These are phyloP conservation scores for Linnaemya tessellans DNA, from an alignment of 2,888 invertebrate species.

Conservation along the genomic window DNA sequence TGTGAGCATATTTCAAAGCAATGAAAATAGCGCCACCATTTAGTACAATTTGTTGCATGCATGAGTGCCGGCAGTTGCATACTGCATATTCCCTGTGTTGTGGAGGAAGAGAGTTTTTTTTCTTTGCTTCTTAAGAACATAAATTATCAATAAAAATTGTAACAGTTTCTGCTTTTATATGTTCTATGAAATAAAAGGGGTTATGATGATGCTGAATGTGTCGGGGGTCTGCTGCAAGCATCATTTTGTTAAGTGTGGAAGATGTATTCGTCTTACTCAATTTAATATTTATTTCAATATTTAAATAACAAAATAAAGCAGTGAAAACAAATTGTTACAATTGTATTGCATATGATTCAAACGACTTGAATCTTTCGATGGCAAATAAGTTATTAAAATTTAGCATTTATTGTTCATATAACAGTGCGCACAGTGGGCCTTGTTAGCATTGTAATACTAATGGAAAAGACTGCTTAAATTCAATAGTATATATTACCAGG, in stretches of 20 bases:
- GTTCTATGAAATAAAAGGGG: constrained; percentile 16
- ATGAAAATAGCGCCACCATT: constrained; percentile 55
- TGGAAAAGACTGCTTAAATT: no score
- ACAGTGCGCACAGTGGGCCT: no score
- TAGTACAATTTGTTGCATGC: constrained; percentile 58
- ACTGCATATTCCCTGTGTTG: neutral
- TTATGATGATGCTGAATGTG: neutral
- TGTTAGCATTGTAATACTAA: no score
- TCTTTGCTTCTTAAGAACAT: constrained; percentile 19
- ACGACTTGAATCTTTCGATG: no score
- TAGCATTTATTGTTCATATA: no score
- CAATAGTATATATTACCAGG: no score
- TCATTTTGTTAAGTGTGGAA: constrained; percentile 3
- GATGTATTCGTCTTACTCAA: constrained; percentile 43
- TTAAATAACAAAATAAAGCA: neutral
- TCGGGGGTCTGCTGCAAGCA: neutral
- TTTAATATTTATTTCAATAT: constrained; percentile 25
- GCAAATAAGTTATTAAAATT: no score
- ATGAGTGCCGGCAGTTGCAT: constrained; percentile 51
- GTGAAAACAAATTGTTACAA: no score
- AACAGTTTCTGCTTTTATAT: constrained; percentile 2
- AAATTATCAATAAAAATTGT: constrained; percentile 62
- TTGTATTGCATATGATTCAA: no score
- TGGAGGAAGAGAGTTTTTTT: neutral
- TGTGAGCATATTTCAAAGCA: neutral